These are phyloP conservation scores for Thereva nobilitata DNA, from an alignment of 2,888 invertebrate genomes.

Conservation along the genomic window DNA sequence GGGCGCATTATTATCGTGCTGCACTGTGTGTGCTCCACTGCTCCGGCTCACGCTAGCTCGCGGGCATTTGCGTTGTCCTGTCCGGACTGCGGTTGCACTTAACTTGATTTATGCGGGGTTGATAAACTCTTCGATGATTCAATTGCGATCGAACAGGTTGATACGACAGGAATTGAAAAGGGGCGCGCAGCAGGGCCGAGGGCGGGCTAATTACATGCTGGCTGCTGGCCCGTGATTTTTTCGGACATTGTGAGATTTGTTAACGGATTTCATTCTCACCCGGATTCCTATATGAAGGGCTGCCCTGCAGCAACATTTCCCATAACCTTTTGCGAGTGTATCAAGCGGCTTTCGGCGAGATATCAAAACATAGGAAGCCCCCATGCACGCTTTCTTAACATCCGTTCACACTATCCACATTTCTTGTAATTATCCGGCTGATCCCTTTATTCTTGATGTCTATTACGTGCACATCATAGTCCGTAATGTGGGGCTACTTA, in stretches of 20 bases:
- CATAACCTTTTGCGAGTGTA: no score
- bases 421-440: background rate
- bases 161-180: background rate
- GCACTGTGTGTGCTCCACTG: background rate
- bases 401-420: conserved; percentile 8
- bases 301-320: no score
- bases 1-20: background rate
- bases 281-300: no score
- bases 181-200: no score
- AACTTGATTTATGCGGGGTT: conserved; percentile 16
- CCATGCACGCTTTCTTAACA: conserved; percentile 7
- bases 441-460: no score
- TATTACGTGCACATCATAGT: no score
- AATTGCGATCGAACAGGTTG: conserved; percentile 2
- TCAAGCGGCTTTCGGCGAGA: no score
- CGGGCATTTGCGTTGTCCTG: background rate
- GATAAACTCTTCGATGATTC: conserved; percentile 3
- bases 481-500: background rate
- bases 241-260: no score
- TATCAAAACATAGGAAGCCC: conserved; percentile 10
- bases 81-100: conserved; percentile 6
- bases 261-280: no score
- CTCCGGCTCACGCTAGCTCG: background rate
- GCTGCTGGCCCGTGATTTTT: no score
- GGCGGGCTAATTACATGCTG: no score